Evolutionary conservation across 1,140 invertebrate genomes (phyloP).

Genomic region (Rhynchophorus ferrugineus): DNA sequence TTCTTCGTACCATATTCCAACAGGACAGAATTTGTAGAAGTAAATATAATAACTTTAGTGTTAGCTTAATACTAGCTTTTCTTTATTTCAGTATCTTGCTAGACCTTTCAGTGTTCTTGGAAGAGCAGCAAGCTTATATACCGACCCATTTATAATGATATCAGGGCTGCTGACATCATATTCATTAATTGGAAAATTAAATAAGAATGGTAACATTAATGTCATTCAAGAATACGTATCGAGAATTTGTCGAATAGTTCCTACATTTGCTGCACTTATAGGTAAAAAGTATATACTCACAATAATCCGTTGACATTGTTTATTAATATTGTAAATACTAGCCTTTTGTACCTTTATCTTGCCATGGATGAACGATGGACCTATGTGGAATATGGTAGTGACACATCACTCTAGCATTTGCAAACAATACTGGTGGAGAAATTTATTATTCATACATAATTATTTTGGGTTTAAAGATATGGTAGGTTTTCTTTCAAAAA

Average conservation of each 20-base stretch:
- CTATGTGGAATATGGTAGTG: constrained; percentile 55
- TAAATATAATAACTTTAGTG: constrained; percentile 34
- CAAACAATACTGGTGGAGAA: constrained; percentile 54
- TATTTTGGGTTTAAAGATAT: constrained; percentile 56
- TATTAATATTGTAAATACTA: constrained; percentile 31
- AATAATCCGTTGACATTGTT: constrained; percentile 57
- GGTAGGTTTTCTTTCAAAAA: constrained; percentile 36
- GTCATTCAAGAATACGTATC: constrained; percentile 52
- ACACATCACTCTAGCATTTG: constrained; percentile 53
- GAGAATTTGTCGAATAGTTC: constrained; percentile 53
- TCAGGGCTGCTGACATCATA: constrained; percentile 63
- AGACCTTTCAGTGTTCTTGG: constrained; percentile 64
- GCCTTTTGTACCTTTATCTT: constrained; percentile 58
- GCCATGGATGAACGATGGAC: constrained; percentile 51
- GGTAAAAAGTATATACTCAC: constrained; percentile 5
- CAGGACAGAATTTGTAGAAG: constrained; percentile 59
- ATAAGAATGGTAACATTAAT: constrained; percentile 49
- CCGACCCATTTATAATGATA: constrained; percentile 69
- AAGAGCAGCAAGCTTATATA: constrained; percentile 66
- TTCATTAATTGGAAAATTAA: constrained; percentile 53
- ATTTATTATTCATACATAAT: constrained; percentile 55
- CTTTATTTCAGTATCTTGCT: constrained; percentile 48
- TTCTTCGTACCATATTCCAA: constrained; percentile 64
- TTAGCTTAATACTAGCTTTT: neutral
- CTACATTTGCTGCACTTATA: constrained; percentile 51